Evolutionary conservation across 2,888 invertebrate genomes (phyloP), one percentile per base, ranked within the genome.

Genomic region (Timandra comae): DNA sequence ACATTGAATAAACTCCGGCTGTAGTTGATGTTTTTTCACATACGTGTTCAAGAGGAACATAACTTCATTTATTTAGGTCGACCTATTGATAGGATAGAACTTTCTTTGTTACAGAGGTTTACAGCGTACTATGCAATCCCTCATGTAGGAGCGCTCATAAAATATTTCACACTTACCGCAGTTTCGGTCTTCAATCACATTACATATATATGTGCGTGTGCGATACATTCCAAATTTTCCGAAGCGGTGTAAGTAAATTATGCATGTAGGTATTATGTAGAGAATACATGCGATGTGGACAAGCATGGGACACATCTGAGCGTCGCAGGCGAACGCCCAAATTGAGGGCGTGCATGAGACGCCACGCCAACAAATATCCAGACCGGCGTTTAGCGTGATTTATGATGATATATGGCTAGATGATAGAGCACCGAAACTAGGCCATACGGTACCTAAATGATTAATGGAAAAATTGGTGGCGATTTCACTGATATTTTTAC

Each of bases 381-480:
- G 59, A 48, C 53, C 57, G 53, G 46, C 63, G 54, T 56, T 63
- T 60, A 62, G 51, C 52, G 56, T 73, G 77, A 78, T 77, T 76
- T 76, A 75, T 71, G 69, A 68, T 75, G 76, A 75, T 71, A 58
- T 66, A 76, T 71, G 52, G 61, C 61, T 38, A 57, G 55, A 59
- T 56, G 62, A 70, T 65, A 59, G 59, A 63, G 59, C 55, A 38
- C 45, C 39, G 43, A 50, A 16, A 43, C 51, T 52, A 46, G 59
- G 51, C 50, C 48, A 41, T 36, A 47, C 35, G 35, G 35, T 47
- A 16, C 16, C 16, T 16, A 52, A 44, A 51, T 62, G 63, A 65
- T 62, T 52, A 52, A 66, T 63, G 49, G 39, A 38, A 47, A 38
- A 40, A 52, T 43, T 35, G 38, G 19, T 33, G 29, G 29, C 27